Evolutionary conservation across 1,140 invertebrate genomes (phyloP), one percentile per base, ranked within the genome.

Genomic region (Nixonia krombeini): DNA sequence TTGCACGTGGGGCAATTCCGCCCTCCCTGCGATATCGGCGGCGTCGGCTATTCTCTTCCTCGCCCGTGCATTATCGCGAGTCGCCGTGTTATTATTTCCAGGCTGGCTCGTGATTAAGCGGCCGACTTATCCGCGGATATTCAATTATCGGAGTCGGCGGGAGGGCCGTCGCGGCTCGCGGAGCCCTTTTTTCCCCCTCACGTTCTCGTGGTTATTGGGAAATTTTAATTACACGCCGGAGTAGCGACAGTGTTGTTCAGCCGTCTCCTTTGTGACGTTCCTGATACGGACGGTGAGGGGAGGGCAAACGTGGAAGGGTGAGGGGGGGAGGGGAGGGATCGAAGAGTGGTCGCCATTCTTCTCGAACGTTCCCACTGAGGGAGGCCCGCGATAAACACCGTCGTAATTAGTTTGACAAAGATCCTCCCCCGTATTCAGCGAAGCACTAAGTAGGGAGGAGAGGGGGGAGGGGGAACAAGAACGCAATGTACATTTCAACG

Each of bases 211-310:
- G 33, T 35, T 35, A 35, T 35, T 35, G 33, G 13, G 12, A 35
- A 35, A 35, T 35, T 35, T 35, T 35, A 35, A 35, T 35, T 35
- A 35, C 33, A 13, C 33, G 33, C 13, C 33, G 13, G 12, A 13
- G 33, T 10, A 2, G 33, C 33, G 33, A 35, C 33, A 35, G 33
- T 35, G 33, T 13, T 35, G 21, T 3, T 6, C 21, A 21, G 21
- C 2, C 6, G 21, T 21, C 21, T 6, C 2, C 21, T 21, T 21
- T n/a, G n/a, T n/a, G n/a, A n/a, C n/a, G n/a, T n/a, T n/a, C n/a
- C n/a, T n/a, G n/a, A n/a, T n/a, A n/a, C n/a, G n/a, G n/a, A n/a
- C n/a, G n/a, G n/a, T n/a, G n/a, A n/a, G n/a, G n/a, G n/a, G n/a
- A n/a, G n/a, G n/a, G n/a, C n/a, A n/a, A n/a, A n/a, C n/a, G n/a